Evolutionary conservation across 2,113 vertebrate genomes (phyloP).

Genomic region (Felis chaus): DNA sequence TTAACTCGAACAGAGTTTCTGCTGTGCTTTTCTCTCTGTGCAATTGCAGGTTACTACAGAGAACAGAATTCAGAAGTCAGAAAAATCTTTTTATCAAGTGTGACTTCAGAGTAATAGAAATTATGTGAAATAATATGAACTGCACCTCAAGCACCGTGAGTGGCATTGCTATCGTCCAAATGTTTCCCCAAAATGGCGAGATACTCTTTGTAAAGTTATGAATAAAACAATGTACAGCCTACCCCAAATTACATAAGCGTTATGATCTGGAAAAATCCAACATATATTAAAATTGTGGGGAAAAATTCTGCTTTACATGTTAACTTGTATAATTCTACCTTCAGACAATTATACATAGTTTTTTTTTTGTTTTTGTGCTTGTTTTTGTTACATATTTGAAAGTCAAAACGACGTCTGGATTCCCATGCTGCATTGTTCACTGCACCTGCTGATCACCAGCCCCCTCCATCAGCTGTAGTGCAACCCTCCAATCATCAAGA

Average conservation of each 20-base stretch:
- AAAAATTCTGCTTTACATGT: background rate
- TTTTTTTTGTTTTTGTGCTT: background rate
- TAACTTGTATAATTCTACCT: background rate
- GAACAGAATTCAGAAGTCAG: background rate
- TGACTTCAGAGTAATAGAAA: background rate
- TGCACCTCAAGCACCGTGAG: background rate
- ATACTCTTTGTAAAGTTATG: background rate
- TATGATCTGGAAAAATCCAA: background rate
- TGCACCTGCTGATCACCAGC: fast-evolving
- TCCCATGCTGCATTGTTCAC: background rate
- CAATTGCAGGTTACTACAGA: background rate
- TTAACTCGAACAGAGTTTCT: background rate
- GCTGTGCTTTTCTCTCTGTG: background rate
- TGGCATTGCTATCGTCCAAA: fast-evolving
- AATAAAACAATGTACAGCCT: background rate
- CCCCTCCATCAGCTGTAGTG: background rate
- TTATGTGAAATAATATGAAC: background rate
- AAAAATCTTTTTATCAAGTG: background rate
- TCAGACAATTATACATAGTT: background rate
- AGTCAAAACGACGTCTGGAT: background rate
- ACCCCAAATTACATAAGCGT: background rate
- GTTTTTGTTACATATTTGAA: background rate
- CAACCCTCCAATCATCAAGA: background rate
- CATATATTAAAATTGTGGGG: background rate
- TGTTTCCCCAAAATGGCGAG: background rate